Conservation (phyloP, 2,888 invertebrate species). For the Scaptomyza cyrtandrae region DNA sequence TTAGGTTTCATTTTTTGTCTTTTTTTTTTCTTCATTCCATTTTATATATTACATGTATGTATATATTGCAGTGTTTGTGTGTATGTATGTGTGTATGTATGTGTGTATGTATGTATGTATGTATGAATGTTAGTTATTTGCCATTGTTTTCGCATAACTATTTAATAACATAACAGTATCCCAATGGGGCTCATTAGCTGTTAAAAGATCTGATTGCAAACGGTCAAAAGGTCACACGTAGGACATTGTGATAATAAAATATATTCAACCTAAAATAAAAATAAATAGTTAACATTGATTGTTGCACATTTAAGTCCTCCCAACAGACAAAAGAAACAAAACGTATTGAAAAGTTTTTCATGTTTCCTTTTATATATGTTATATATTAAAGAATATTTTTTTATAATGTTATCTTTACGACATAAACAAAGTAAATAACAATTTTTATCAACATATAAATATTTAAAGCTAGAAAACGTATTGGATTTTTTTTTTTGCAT, state of each 20-base stretch:
- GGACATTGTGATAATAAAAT: too few species aligned
- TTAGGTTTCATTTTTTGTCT: neutral
- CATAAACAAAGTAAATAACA: too few species aligned
- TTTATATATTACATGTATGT: neutral
- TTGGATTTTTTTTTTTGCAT: too few species aligned
- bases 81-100: neutral
- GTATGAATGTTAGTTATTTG: neutral
- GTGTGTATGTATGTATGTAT: neutral
- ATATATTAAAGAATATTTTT: too few species aligned
- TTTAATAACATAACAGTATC: constrained; percentile 3
- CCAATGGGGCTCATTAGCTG: constrained; percentile 41
- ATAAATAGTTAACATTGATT: neutral
- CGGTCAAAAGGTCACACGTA: constrained; percentile 27
- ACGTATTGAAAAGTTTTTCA: too few species aligned
- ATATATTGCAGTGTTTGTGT: neutral
- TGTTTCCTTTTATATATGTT: too few species aligned
- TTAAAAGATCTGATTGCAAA: constrained; percentile 17
- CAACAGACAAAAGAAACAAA: too few species aligned
- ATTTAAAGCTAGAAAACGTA: too few species aligned
- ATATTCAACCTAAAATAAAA: too few species aligned
- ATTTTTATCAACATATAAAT: too few species aligned
- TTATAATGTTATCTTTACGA: too few species aligned
- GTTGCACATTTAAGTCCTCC: too few species aligned
- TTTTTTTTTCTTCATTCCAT: constrained; percentile 5
- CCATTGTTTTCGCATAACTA: constrained; percentile 24